A percentile compares a stretch with the other conserved stretches of the same genome.
Evolutionary conservation across 2,113 vertebrate genomes (phyloP).

Genomic region (Sminthopsis crassicaudata): DNA sequence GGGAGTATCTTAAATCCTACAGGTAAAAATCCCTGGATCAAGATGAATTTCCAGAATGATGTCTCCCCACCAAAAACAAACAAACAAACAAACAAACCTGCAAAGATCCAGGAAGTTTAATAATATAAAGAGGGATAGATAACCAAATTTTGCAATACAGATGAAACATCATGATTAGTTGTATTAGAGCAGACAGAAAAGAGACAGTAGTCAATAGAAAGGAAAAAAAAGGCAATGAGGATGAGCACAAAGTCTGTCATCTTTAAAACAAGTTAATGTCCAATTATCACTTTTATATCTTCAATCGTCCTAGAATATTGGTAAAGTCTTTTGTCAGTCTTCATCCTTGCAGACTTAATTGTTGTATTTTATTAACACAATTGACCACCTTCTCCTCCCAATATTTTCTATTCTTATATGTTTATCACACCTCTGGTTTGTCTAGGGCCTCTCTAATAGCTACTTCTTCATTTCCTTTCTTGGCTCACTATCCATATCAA

Average conservation of each 20-base stretch:
- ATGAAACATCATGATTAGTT: background rate
- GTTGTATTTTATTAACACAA: background rate
- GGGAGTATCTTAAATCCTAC: background rate
- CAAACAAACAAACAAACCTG: too few relatives aligned
- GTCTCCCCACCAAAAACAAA: background rate
- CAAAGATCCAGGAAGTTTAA: background rate
- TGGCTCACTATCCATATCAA: background rate
- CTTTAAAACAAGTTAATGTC: background rate
- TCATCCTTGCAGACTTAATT: background rate
- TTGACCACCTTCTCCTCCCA: background rate
- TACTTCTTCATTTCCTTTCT: background rate
- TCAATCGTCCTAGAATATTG: background rate
- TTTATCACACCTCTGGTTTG: background rate
- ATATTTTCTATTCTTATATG: background rate
- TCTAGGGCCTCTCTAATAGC: background rate
- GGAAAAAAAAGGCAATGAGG: background rate
- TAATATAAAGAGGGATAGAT: background rate
- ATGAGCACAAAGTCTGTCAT: background rate
- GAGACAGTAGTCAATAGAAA: background rate
- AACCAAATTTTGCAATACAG: background rate
- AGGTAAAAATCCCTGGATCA: background rate
- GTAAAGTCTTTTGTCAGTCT: background rate
- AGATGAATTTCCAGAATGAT: background rate
- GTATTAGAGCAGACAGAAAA: constrained; percentile 32
- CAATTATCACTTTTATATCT: background rate